Percentiles rank a stretch among this genome's conserved stretches.
phyloP scores from a whole-genome alignment of 2,113 vertebrate species.

The Gila orcuttii region DNA sequence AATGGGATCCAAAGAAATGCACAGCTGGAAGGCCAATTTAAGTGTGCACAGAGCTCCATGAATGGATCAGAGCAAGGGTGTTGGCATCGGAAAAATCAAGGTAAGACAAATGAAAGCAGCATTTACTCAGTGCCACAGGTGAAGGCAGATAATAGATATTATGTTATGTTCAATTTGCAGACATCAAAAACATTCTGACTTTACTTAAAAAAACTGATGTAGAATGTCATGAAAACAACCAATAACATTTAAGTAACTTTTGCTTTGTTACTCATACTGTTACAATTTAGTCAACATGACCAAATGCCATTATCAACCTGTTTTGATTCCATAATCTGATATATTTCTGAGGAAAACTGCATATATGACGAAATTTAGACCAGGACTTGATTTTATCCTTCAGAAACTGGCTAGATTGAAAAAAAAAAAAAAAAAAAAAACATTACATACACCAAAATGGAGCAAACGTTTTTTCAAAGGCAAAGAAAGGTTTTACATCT shows the following conservation, averaged over 20 bases:
- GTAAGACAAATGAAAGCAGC: conserved; percentile 21
- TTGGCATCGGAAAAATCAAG: conserved; percentile 24
- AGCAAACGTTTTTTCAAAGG: background rate
- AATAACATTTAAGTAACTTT: background rate
- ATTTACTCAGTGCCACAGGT: conserved; percentile 27
- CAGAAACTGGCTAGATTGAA: background rate
- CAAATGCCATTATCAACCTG: background rate
- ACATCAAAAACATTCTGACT: background rate
- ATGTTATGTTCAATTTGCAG: conserved; percentile 19
- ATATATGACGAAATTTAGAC: background rate
- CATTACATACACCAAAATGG: background rate
- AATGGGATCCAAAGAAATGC: conserved; percentile 37
- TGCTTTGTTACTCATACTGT: background rate
- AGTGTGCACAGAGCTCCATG: conserved; percentile 39
- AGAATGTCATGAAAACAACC: background rate
- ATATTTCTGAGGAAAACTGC: background rate
- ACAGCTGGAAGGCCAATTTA: conserved; percentile 37
- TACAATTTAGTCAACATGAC: background rate
- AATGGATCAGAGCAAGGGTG: conserved; percentile 32
- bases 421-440: too few relatives aligned
- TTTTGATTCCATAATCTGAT: background rate
- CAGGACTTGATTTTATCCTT: background rate
- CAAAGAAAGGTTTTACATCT: background rate
- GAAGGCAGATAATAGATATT: background rate
- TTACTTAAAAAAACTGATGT: background rate